Base-by-base conservation (phyloP, 2,113 vertebrate species). In the Lates calcarifer region DNA sequence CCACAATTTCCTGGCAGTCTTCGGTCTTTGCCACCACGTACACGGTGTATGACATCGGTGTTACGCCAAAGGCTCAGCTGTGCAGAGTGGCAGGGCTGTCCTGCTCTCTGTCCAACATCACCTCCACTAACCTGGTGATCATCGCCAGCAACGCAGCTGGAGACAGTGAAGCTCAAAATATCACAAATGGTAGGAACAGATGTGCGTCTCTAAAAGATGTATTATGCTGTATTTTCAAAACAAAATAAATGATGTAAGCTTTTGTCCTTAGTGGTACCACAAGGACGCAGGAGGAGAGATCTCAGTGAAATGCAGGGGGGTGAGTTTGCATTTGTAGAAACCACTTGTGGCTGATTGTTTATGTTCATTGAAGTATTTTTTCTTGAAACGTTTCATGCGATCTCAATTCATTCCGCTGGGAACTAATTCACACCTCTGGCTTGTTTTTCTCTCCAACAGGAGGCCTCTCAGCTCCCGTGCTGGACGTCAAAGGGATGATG, bases 101-200 rank as follows among this genome's bases (percentile, higher is more conserved):
- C 70, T 96, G 95, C 79, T 70, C 82, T 14, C 53, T 94, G 73
- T 4, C 47, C 39, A 84, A 74, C 60, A 68, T 88, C 14, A 4
- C 58, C 1, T 79, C 77, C 20, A 51, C 28, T 2, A 8, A 81
- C 33, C 74, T 95, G 64, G 51, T 87, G 69, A 73, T 95, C 81
- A 94, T 87, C 12, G 94, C 94, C 73, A 85, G 85, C 28, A 95
- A 95, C 37, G 2, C 68, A 2, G 90, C 86, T 0, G 95, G 95
- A 65, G 92, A 96, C 51, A 96, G 95, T 71, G 67, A 89, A 35
- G 75, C 83, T 20, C 28, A 15, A 3, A 24, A 1, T 2, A 28
- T 85, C 18, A 56, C 57, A 0, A 24, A 5, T 26, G 91, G 94
- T 94, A 66, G 53, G 89, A 49, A n/a, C 3, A 13, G 35, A 55